Base-by-base conservation (phyloP, 1,140 invertebrate species). In the Acromyrmex charruanus region DNA sequence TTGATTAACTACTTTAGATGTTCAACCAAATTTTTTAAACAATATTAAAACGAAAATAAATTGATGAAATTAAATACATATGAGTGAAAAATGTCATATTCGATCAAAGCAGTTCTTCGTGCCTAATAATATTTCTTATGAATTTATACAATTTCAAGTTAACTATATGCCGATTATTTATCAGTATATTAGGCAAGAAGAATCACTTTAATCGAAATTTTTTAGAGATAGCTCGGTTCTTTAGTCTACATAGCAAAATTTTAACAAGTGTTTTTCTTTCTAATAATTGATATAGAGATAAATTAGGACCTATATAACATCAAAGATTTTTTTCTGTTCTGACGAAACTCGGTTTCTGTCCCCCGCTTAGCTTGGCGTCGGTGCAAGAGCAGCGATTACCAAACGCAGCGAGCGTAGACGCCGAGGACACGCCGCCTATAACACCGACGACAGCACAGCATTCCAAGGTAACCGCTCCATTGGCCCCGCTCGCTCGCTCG, bases 341-440 rank as follows among this genome's bases (percentile, higher is more conserved):
- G 39, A 82, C 16, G 53, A 82, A 61, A n/a, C 16, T 75, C 55
- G 25, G 14, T 74, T 75, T 75, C 31, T 84, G 21, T 44, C 5
- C 18, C 39, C 28, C n/a, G 44, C 93, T 55, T 68, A 99, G 98
- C 93, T 96, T 99, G 94, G 98, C 98, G 59, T 98, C 98, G 93
- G 98, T 99, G 53, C 98, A 99, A 96, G 98, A 99, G 94, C 98
- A 99, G 94, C 97, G 98, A 89, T 95, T 98, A 86, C 98, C 98
- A 93, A 96, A 96, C 88, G 95, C 96, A 87, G 91, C 95, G 77
- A 95, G 94, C 90, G 91, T 94, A 61, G 94, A 96, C 21, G 93
- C 95, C n/a, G 97, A 97, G 86, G 97, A 96, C 94, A 97, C 96
- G 87, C 96, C 96, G 86, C 95, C 95, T n/a, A 95, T 96, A 92